Evolutionary conservation across 2,113 vertebrate species (phyloP).

Genomic region (Gavialis gangeticus): DNA sequence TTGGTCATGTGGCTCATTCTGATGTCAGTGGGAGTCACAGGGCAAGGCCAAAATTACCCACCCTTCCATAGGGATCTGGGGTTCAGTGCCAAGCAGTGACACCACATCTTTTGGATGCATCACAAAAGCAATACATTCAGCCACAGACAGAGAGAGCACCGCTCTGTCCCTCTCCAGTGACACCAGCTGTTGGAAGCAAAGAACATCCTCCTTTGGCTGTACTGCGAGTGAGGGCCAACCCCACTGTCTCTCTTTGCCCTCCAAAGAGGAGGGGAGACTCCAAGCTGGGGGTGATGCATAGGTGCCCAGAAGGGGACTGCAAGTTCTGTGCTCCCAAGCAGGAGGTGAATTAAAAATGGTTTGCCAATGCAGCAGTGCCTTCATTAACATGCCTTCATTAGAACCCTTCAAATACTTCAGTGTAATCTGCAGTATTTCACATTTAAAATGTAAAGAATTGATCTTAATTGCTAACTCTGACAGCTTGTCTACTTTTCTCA

Average conservation of each 20-base stretch:
- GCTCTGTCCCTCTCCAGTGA: neutral
- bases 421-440: neutral
- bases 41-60: neutral
- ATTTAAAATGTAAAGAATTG: neutral
- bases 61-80: accelerated
- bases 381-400: accelerated
- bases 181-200: accelerated
- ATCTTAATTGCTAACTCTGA: neutral
- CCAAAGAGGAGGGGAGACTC: neutral
- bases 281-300: accelerated
- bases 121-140: accelerated
- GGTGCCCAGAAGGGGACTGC: accelerated
- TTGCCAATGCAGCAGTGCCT: accelerated
- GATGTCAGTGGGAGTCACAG: neutral
- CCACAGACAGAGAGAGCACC: neutral
- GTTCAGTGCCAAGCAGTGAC: accelerated
- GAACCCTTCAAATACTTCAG: neutral
- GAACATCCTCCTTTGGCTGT: neutral
- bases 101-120: accelerated
- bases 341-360: accelerated
- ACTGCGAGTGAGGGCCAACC: neutral
- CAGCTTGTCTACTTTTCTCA: conserved; percentile 5
- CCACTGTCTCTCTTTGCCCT: neutral
- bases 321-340: too few species aligned
- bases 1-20: neutral